Percentiles rank a stretch among this genome's conserved stretches.
phyloP scores from a whole-genome alignment of 2,113 vertebrate genomes.

The Hystrix cristata region DNA sequence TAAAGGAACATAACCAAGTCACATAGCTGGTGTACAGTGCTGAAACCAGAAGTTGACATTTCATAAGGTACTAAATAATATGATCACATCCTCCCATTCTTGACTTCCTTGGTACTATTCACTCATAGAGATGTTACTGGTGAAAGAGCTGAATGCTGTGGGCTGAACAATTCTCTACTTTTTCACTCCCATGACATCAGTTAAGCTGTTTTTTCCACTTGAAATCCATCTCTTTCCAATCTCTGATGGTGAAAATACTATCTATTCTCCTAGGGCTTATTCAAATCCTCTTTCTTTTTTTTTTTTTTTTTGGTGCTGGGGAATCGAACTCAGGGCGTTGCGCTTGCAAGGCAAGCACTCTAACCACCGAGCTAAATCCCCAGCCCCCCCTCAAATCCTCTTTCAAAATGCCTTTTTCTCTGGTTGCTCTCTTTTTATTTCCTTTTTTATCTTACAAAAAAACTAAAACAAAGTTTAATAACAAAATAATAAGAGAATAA shows the following conservation, averaged over 20 bases:
- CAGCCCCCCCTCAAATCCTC: constrained; percentile 37
- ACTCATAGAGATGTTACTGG: not conserved
- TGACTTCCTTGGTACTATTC: not conserved
- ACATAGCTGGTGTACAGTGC: not conserved
- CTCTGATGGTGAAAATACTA: constrained; percentile 32
- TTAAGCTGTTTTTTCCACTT: not conserved
- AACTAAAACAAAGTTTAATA: not conserved
- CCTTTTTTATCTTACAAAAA: not conserved
- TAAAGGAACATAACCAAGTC: not conserved
- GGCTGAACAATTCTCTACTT: constrained; percentile 7
- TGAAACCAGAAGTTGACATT: constrained; percentile 50
- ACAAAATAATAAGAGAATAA: not conserved
- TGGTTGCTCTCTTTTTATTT: constrained; percentile 11
- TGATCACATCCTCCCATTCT: constrained; percentile 11
- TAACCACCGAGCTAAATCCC: too few relatives aligned
- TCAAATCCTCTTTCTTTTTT: constrained; percentile 44
- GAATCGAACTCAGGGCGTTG: too few relatives aligned
- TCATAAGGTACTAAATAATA: constrained; percentile 37
- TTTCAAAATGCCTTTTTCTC: constrained; percentile 6
- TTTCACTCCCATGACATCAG: not conserved
- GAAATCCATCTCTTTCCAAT: not conserved
- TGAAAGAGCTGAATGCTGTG: not conserved
- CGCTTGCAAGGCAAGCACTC: too few relatives aligned
- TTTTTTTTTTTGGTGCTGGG: too few relatives aligned
- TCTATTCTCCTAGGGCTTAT: not conserved